Percentiles rank a stretch among this genome's conserved stretches.
These are phyloP conservation scores for Petrophora chlorosata DNA, from an alignment of 2,888 invertebrate genomes.

Conservation along the genomic window DNA sequence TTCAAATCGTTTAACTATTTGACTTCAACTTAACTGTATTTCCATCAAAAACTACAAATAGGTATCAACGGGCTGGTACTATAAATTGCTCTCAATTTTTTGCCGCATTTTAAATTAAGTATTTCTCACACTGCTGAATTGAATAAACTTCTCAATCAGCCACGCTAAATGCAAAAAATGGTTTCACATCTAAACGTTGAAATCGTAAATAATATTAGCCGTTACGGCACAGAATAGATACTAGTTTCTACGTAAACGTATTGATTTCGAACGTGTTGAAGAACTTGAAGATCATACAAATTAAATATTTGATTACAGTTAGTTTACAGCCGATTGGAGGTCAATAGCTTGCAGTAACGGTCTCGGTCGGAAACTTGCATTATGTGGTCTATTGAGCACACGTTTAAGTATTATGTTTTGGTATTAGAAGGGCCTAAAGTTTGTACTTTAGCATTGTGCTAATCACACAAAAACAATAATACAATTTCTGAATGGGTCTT, in stretches of 20 bases:
- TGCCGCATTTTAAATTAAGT: no score
- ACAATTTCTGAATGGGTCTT: no score
- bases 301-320: conserved; percentile 77
- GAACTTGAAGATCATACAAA: conserved; percentile 59
- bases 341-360: conserved; percentile 61
- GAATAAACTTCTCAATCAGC: conserved; percentile 15
- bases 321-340: conserved; percentile 69
- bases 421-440: conserved; percentile 9
- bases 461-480: no score
- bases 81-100: no score
- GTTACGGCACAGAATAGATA: conserved; percentile 48
- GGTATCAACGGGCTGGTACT: no score
- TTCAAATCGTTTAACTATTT: background rate
- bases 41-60: no score
- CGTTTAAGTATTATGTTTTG: conserved; percentile 6
- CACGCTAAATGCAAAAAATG: conserved; percentile 9
- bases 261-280: conserved; percentile 58
- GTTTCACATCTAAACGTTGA: conserved; percentile 21
- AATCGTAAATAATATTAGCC: conserved; percentile 35
- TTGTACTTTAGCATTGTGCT: no score
- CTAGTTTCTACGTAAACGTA: no score
- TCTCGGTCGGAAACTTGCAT: conserved; percentile 44
- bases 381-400: conserved; percentile 32
- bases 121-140: conserved; percentile 1
- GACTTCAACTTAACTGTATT: background rate